These are phyloP conservation scores for Phragmatobia fuliginosa DNA, from an alignment of 2,888 invertebrate species.

Conservation along the genomic window DNA sequence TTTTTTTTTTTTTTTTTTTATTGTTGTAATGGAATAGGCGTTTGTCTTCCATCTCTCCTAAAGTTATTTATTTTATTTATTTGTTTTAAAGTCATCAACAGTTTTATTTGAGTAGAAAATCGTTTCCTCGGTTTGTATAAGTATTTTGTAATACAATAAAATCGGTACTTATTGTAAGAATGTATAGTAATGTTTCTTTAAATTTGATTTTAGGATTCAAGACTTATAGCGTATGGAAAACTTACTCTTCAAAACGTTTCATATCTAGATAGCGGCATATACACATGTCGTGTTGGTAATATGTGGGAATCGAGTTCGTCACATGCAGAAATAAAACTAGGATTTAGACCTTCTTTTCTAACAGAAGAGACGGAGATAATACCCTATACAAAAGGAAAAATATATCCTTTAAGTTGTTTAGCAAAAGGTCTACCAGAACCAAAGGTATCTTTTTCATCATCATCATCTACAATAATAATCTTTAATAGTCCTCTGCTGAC, in stretches of 20 bases:
- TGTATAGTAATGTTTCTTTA: background rate
- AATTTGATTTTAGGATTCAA: conserved; percentile 48
- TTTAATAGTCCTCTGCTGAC: no score
- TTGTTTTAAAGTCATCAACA: no score
- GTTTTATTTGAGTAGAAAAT: no score
- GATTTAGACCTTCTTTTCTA: conserved; percentile 59
- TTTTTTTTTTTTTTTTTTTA: no score
- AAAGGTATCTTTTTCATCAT: conserved; percentile 45
- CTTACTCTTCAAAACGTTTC: conserved; percentile 46
- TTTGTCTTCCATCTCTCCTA: no score
- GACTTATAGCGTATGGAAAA: conserved; percentile 40
- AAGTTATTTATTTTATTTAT: no score
- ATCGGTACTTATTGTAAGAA: background rate
- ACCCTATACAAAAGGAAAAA: conserved; percentile 41
- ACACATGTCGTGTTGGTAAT: conserved; percentile 65
- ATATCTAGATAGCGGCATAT: conserved; percentile 58
- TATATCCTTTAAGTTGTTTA: conserved; percentile 53
- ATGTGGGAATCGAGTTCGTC: conserved; percentile 45
- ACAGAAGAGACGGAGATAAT: conserved; percentile 44
- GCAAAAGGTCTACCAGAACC: conserved; percentile 59
- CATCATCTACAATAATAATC: no score
- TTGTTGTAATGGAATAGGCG: no score
- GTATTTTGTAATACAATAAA: no score
- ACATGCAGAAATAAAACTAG: conserved; percentile 54
- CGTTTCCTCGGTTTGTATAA: no score